Percentiles rank a stretch among this genome's conserved stretches.
Conservation (phyloP, 2,797 vertebrate species). For the Rhinichthys osculus region DNA sequence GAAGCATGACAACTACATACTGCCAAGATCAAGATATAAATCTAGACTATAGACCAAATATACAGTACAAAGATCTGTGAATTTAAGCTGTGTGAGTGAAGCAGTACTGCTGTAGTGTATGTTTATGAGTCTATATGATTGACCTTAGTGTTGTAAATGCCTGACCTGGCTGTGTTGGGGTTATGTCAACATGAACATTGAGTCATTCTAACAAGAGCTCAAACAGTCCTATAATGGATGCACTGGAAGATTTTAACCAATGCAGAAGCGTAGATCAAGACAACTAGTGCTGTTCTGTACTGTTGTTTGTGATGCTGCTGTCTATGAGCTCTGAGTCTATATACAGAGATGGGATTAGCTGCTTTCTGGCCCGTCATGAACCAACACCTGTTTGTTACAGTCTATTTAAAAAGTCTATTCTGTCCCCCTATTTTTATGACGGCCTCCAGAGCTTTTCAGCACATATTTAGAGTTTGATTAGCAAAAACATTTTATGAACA, state of each 20-base stretch:
- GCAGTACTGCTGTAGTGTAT: neutral
- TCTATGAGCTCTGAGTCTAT: slow-evolving; percentile 71
- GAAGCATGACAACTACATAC: neutral
- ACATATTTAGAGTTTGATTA: slow-evolving; percentile 1
- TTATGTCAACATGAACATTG: neutral
- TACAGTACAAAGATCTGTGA: neutral
- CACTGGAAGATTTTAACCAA: neutral
- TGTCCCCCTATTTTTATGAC: slow-evolving; percentile 24
- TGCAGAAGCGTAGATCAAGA: slow-evolving; percentile 5
- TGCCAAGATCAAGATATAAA: slow-evolving; percentile 14
- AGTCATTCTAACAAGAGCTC: neutral
- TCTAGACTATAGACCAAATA: neutral
- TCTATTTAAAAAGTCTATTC: slow-evolving; percentile 59
- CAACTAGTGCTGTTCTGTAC: neutral
- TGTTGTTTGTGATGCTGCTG: slow-evolving; percentile 58
- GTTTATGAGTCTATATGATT: neutral
- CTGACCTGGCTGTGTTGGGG: neutral
- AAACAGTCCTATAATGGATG: neutral
- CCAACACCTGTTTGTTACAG: slow-evolving; percentile 76
- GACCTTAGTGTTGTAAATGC: slow-evolving; percentile 11
- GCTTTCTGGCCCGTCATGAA: slow-evolving; percentile 67
- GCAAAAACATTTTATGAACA: neutral
- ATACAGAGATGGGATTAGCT: slow-evolving; percentile 77
- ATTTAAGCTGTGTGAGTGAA: neutral
- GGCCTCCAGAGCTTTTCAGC: slow-evolving; percentile 14